Conservation (phyloP, 2,113 vertebrate genomes). For the Dendropsophus ebraccatus region DNA sequence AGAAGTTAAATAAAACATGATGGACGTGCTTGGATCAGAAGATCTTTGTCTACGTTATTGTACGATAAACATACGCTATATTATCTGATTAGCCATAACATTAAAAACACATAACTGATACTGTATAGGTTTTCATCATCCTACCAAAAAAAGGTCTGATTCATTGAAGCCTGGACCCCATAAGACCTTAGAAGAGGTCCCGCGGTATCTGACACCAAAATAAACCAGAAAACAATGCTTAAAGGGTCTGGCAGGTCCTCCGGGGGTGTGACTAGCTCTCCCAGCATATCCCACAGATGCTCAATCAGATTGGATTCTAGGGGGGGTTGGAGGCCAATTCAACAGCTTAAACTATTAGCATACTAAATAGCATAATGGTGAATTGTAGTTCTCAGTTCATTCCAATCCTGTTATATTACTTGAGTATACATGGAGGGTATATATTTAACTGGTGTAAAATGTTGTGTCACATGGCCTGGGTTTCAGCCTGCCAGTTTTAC, state of each 20-base stretch:
- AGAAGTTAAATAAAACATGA: not conserved
- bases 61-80: no score
- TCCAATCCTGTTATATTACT: not conserved
- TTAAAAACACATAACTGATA: not conserved
- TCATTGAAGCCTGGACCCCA: no score
- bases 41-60: not conserved
- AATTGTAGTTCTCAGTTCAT: not conserved
- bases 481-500: not conserved
- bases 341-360: not conserved
- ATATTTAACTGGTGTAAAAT: not conserved
- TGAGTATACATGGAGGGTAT: not conserved
- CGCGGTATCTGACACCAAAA: not conserved
- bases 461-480: not conserved
- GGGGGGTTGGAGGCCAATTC: no score
- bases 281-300: no score
- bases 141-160: no score
- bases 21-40: not conserved
- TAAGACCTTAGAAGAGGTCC: no score
- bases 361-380: not conserved
- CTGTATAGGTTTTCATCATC: not conserved
- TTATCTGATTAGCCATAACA: not conserved
- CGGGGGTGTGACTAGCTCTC: no score
- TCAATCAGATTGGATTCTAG: no score
- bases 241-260: not conserved
- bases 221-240: no score